These are phyloP conservation scores for Cryptus viduatorius DNA, from an alignment of 2,888 invertebrate species.

Conservation along the genomic window DNA sequence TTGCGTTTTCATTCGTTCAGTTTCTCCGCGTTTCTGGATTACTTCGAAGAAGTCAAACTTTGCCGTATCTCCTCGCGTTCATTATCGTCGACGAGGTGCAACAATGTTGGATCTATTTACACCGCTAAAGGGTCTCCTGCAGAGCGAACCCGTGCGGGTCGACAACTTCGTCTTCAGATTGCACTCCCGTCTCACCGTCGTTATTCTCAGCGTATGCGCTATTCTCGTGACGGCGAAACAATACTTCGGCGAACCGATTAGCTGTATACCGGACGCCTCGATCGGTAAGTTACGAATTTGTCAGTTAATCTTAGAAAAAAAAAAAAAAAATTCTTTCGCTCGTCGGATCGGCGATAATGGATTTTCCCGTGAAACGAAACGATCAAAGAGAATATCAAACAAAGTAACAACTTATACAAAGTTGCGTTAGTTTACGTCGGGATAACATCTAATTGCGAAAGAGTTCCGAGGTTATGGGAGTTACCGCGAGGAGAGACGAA, in stretches of 20 bases:
- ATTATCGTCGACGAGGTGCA: neutral
- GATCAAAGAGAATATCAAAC: neutral
- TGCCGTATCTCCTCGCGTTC: neutral
- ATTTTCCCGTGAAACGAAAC: neutral
- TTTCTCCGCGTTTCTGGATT: conserved; percentile 2
- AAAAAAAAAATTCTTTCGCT: neutral
- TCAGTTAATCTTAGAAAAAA: neutral
- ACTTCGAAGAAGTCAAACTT: conserved; percentile 12
- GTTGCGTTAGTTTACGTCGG: neutral
- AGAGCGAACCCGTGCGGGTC: conserved; percentile 69
- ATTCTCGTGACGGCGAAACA: conserved; percentile 79
- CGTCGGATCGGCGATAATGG: neutral
- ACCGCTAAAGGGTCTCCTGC: conserved; percentile 73
- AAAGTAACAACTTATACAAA: neutral
- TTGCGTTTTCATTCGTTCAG: conserved; percentile 19
- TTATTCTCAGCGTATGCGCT: conserved; percentile 75
- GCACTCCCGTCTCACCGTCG: conserved; percentile 77
- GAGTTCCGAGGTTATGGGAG: neutral
- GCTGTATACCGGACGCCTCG: conserved; percentile 76
- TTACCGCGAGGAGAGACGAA: neutral
- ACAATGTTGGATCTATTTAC: conserved; percentile 77
- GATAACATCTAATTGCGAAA: neutral
- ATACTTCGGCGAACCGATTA: conserved; percentile 81
- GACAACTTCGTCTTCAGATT: conserved; percentile 76
- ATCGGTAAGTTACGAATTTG: conserved; percentile 65